Base-by-base conservation (phyloP, 2,113 vertebrate genomes). In the Equus przewalskii region DNA sequence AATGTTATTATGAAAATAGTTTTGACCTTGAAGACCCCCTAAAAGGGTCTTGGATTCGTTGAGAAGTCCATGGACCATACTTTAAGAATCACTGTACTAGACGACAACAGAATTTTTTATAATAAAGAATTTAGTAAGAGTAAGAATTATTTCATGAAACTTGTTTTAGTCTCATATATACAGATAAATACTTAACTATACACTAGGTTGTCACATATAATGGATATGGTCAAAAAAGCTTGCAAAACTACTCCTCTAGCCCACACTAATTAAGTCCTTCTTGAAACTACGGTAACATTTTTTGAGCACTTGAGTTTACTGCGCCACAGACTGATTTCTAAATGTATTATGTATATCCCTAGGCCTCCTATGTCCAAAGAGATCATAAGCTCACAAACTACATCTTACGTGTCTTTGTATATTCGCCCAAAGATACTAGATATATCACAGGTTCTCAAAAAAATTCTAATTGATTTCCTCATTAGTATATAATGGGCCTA, bases 101-200 rank as follows among this genome's bases (percentile, higher is more conserved):
- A 93, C 36, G 58, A 82, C n/a, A 84, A 83, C 0, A 84, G 9
- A 46, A 89, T 69, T 70, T 93, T 54, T 62, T 60, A 76, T 51
- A 62, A 86, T 16, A 49, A 64, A 84, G 60, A 21, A 73, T 24
- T 92, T 22, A 73, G 58, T 75, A 67, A 67, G 13, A 19, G 9
- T 70, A 82, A 75, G n/a, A 58, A 88, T 62, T 76, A 96, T 51
- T 89, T 83, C 79, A 79, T 56, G 21, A 79, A 89, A 72, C 1
- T 1, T 83, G 19, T 54, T 76, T 75, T 46, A 92, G 78, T 96
- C 78, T 69, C 36, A 80, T 79, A 62, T 16, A 60, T 28, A 88
- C 14, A 92, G 49, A 73, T 16, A 91, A 86, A 86, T 70, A 87
- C 28, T 58, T 88, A 94, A 87, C 46, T 73, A 33, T 28, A 73